These are phyloP conservation scores for Papilio gigon DNA, from an alignment of 2,888 invertebrate species.

Conservation along the genomic window DNA sequence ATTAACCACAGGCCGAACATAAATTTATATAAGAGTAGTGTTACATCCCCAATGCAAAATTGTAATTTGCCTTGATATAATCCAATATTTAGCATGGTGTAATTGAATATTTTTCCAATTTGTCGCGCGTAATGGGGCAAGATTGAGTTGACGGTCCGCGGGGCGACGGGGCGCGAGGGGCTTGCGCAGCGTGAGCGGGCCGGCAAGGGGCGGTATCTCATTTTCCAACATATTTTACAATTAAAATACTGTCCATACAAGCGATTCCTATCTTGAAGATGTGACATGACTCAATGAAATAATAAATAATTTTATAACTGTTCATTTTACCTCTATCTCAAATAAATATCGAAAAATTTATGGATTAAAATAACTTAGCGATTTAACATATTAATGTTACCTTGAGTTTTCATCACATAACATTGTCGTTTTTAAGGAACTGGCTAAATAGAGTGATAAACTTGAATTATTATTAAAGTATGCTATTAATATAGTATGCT, in stretches of 20 bases:
- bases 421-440: too few relatives aligned
- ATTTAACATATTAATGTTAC: too few relatives aligned
- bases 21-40: slow-evolving; percentile 49
- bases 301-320: background rate
- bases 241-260: slow-evolving; percentile 39
- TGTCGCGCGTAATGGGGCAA: slow-evolving; percentile 82
- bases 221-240: slow-evolving; percentile 40
- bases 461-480: too few relatives aligned
- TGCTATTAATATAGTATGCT: too few relatives aligned
- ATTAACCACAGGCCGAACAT: slow-evolving; percentile 24
- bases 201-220: slow-evolving; percentile 36
- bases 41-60: slow-evolving; percentile 71
- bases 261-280: slow-evolving; percentile 7
- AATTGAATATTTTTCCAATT: slow-evolving; percentile 84
- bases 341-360: too few relatives aligned
- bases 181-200: slow-evolving; percentile 44
- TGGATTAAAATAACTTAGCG: too few relatives aligned
- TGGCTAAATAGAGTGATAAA: too few relatives aligned
- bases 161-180: slow-evolving; percentile 46
- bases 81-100: slow-evolving; percentile 81
- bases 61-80: slow-evolving; percentile 81
- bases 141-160: slow-evolving; percentile 81
- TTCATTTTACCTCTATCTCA: background rate
- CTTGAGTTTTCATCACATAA: too few relatives aligned
- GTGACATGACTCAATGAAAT: background rate